Base-by-base conservation (phyloP, 2,113 vertebrate species). In the Semnornis frantzii region DNA sequence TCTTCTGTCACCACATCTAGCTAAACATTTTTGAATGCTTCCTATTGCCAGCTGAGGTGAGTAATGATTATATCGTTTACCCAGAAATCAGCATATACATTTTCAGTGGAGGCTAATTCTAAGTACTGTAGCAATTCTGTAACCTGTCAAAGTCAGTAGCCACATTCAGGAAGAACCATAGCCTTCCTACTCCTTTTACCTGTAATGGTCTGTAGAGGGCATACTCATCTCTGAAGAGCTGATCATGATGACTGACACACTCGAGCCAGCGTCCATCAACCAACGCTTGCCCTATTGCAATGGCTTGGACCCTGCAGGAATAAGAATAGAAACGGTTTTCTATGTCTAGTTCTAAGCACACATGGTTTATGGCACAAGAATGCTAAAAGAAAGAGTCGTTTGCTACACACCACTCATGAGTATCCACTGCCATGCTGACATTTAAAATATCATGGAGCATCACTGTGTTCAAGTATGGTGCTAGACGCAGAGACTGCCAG, bases 251-350 rank as follows among this genome's bases (percentile, higher is more conserved):
- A 63, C 99, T 99, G 91, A 99, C 98, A 31, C 99, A 99, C 74
- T 99, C 99, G 76, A 99, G 95, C 99, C 99, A 99, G 78, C 99
- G 99, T 4, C 99, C 99, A 59, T 99, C 99, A 50, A 99, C 98
- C 80, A 99, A 92, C 0, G 99, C 99, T 96, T 99, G 99, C 69
- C 99, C 99, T 58, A 99, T 99, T 52, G 99, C 99, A 82, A 99
- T 99, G 25, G 99, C 99, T 92, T 99, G 99, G 63, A 98, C 99
- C 95, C 99, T 99, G 96, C 25, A 96, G 60, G 42, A 63, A 4
- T 33, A 96, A 55, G 78, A 73, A 89, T 3, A 91, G 57, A 81
- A 15, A 31, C 3, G 2, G 9, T 58, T 85, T 76, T 60, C 28
- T 44, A 39, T 59, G 44, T 31, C 69, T 70, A 64, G 7, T 34